Base-by-base conservation (phyloP, 1,140 invertebrate species). In the Diploscapter pachys region DNA sequence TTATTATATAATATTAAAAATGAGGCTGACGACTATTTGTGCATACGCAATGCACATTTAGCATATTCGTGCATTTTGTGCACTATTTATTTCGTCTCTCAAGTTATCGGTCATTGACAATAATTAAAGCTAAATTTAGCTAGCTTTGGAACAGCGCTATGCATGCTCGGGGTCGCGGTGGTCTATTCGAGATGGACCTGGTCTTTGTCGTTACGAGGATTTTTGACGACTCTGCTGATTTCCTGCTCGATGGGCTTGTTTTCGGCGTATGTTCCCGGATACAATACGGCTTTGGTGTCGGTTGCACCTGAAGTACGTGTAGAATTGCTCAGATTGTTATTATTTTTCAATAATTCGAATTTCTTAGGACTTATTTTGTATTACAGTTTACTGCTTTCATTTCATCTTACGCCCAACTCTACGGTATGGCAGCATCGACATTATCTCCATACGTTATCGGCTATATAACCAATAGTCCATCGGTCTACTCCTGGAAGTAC, bases 221-320 rank as follows among this genome's bases (percentile, higher is more conserved):
- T 31, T 31, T 31, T 31, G 31, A 31, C 31, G 31, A 31, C 31
- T 31, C 31, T 31, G 31, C 31, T 31, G 31, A 31, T 31, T 31
- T 31, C 31, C 31, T 31, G 67, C 9, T 75, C 71, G 48, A 77
- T 77, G 75, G 75, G 72, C 0, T 49, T 71, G 13, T 77, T 77
- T 59, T 77, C 75, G 3, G 75, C 63, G 53, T 77, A 75, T 55
- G 75, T 77, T 57, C 75, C 75, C 53, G 75, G 75, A 66, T 77
- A 77, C 64, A 77, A 77, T 59, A 77, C 75, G 5, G 66, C 71
- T 4, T 68, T 77, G 62, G 75, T 77, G n/a, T 54, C 75, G 5
- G 70, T 77, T 11, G 75, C 75, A 11, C 75, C 75, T 4, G 56
- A 67, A 65, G 72, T 73, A 5, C 4, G 31, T 9, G 5, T 70